A percentile compares a stretch with the other conserved stretches of the same genome.
Conservation (phyloP, 64 coral and sea anemone genomes). For the Astreopora myriophthalma region DNA sequence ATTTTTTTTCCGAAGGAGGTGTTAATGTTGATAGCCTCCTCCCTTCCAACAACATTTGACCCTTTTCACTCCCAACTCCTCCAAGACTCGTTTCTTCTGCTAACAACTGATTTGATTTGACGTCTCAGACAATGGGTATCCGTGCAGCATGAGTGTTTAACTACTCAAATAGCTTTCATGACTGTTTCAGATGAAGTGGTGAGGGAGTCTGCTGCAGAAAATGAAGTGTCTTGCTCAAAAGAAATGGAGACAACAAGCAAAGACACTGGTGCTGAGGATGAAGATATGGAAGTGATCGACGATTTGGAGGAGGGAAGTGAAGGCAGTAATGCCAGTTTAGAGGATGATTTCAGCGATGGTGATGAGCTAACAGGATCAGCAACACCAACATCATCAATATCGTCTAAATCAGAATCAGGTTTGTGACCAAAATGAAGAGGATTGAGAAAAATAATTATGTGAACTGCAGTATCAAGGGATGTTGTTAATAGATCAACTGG, state of each 20-base stretch:
- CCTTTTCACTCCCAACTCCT: too few species aligned
- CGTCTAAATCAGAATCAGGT: conserved; percentile 83
- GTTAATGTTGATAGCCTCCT: too few species aligned
- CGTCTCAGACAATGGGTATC: too few species aligned
- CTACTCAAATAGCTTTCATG: not conserved
- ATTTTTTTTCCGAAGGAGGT: too few species aligned
- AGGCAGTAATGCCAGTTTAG: conserved; percentile 41
- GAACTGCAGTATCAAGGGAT: too few species aligned
- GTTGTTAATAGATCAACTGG: too few species aligned
- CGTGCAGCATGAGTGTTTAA: too few species aligned
- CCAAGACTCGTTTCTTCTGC: too few species aligned
- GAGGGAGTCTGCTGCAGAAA: not conserved
- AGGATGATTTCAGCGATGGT: conserved; percentile 42
- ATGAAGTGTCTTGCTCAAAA: not conserved
- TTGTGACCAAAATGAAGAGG: not conserved
- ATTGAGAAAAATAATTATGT: not conserved
- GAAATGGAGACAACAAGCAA: conserved; percentile 9
- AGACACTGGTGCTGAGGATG: conserved; percentile 34
- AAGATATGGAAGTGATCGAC: conserved; percentile 93
- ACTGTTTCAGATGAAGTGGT: not conserved
- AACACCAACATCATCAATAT: conserved; percentile 59
- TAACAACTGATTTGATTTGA: too few species aligned
- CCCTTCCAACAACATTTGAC: too few species aligned
- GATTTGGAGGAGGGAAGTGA: conserved; percentile 74
- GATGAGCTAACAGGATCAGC: conserved; percentile 54